Conservation (phyloP, 2,888 invertebrate species). For the Mesodorylaimus sp. region DNA sequence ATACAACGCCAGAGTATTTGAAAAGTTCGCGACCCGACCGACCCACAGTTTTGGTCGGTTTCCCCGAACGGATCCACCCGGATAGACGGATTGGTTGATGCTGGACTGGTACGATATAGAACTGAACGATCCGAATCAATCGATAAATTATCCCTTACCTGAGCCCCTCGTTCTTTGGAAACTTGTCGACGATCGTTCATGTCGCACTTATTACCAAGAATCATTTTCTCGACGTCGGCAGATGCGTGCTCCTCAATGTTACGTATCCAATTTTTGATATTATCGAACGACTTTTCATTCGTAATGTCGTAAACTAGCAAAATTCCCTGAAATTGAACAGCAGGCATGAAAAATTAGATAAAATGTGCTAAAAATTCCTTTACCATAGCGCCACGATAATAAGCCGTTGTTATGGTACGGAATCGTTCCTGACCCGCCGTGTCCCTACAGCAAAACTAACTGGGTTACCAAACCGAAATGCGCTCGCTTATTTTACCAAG, state of each 20-base stretch:
- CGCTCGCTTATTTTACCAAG: background rate
- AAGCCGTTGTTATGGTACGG: conserved; percentile 93
- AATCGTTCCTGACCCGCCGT: conserved; percentile 94
- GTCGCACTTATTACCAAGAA: conserved; percentile 96
- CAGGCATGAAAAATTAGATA: background rate
- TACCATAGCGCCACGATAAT: conserved; percentile 86
- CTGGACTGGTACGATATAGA: too few relatives aligned
- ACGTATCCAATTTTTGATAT: conserved; percentile 94
- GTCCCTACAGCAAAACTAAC: conserved; percentile 49
- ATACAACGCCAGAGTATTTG: too few relatives aligned
- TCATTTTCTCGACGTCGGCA: conserved; percentile 96
- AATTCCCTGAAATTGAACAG: conserved; percentile 47
- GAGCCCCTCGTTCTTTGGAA: conserved; percentile 80
- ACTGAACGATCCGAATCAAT: too few relatives aligned
- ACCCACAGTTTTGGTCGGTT: too few relatives aligned
- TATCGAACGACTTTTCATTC: conserved; percentile 94
- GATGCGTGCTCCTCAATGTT: conserved; percentile 94
- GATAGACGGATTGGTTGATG: too few relatives aligned
- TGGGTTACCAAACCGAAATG: too few relatives aligned
- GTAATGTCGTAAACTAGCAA: conserved; percentile 97
- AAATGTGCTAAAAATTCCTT: conserved; percentile 8
- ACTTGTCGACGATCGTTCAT: conserved; percentile 84
- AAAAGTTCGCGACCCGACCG: too few relatives aligned
- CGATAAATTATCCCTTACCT: too few relatives aligned
- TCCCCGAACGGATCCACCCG: too few relatives aligned